Evolutionary conservation across 2,888 invertebrate genomes (phyloP).

Genomic region (Drosophila heteroneura): DNA sequence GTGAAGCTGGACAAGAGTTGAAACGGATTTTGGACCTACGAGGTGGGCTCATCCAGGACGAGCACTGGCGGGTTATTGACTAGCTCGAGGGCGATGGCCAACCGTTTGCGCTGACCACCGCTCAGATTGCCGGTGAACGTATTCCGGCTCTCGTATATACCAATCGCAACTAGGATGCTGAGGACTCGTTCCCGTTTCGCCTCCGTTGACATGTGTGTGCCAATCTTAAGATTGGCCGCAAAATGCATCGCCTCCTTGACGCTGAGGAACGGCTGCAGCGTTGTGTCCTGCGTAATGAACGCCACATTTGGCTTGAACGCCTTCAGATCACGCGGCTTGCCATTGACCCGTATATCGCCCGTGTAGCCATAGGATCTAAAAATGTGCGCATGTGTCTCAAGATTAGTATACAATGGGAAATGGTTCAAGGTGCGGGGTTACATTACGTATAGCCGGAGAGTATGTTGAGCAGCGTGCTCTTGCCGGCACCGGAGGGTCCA

Average conservation of each 20-base stretch:
- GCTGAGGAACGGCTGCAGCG: constrained; percentile 92
- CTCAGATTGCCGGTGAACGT: constrained; percentile 91
- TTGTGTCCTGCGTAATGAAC: constrained; percentile 96
- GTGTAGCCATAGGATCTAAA: constrained; percentile 85
- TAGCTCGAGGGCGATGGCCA: constrained; percentile 95
- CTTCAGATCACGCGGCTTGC: constrained; percentile 88
- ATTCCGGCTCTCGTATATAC: constrained; percentile 88
- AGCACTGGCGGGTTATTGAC: constrained; percentile 96
- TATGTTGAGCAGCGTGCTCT: constrained; percentile 95
- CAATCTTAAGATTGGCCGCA: constrained; percentile 94
- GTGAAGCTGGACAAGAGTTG: not conserved
- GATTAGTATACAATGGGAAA: constrained; percentile 12
- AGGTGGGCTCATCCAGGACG: constrained; percentile 98
- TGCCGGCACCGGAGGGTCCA: constrained; percentile 96
- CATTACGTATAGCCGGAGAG: constrained; percentile 94
- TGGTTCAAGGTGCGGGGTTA: not conserved
- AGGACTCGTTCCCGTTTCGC: constrained; percentile 90
- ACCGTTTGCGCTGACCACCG: constrained; percentile 95
- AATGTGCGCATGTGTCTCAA: not conserved
- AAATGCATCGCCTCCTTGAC: constrained; percentile 94
- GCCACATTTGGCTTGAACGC: constrained; percentile 91
- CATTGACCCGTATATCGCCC: constrained; percentile 91
- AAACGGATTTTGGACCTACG: constrained; percentile 86
- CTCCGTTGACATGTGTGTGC: constrained; percentile 87
- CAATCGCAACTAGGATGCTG: constrained; percentile 92